Percentiles rank a stretch among this genome's conserved stretches.
These are phyloP conservation scores for Acrossocheilus fasciatus DNA, from an alignment of 2,797 vertebrate genomes.

Conservation along the genomic window DNA sequence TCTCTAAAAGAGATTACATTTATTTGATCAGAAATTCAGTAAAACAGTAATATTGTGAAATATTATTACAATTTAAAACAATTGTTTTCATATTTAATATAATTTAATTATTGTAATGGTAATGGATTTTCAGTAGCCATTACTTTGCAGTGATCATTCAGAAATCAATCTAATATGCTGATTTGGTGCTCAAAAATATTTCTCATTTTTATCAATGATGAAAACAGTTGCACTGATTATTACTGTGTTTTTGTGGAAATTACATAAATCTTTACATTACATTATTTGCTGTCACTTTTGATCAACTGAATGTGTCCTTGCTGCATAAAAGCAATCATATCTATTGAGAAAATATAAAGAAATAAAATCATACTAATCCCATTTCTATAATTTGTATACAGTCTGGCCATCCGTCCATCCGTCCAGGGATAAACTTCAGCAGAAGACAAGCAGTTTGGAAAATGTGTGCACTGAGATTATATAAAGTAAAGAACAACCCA, in stretches of 20 bases:
- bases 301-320: not conserved
- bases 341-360: not conserved
- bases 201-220: not conserved
- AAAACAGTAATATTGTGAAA: not conserved
- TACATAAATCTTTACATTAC: not conserved
- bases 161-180: not conserved
- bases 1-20: not conserved
- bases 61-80: too few species aligned
- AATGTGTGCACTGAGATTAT: not conserved
- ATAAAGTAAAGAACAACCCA: not conserved
- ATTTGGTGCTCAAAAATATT: not conserved
- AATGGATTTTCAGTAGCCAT: not conserved
- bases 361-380: not conserved
- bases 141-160: not conserved
- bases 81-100: too few species aligned
- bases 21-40: not conserved
- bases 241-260: not conserved
- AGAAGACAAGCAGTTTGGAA: not conserved
- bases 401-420: not conserved
- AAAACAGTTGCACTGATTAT: too few species aligned
- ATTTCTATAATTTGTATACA: not conserved
- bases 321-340: not conserved
- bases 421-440: not conserved
- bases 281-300: not conserved
- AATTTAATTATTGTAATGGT: not conserved